Percentiles rank a stretch among this genome's conserved stretches.
These are phyloP conservation scores for Bombyx mori DNA, from an alignment of 1,140 invertebrate genomes.

Conservation along the genomic window DNA sequence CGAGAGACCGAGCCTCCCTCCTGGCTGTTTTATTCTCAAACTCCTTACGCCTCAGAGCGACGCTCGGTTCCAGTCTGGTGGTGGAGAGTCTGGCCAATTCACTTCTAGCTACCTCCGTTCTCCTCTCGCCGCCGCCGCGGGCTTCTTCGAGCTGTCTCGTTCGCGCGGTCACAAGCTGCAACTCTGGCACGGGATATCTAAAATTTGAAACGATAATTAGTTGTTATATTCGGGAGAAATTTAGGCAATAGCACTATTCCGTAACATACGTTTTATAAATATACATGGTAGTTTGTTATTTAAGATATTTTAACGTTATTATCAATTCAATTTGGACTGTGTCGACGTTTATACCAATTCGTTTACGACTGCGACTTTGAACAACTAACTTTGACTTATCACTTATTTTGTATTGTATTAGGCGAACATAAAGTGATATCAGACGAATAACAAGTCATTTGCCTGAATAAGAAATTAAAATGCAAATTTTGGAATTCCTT, in stretches of 20 bases:
- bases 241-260: no score
- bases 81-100: slow-evolving; percentile 80
- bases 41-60: slow-evolving; percentile 80
- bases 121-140: slow-evolving; percentile 67
- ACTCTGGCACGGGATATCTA: slow-evolving; percentile 72
- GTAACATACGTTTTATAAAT: no score
- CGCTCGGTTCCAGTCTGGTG: slow-evolving; percentile 80
- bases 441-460: not conserved
- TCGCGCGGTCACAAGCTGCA: slow-evolving; percentile 79
- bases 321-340: no score
- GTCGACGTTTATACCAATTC: no score
- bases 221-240: no score
- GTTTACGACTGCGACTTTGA: no score
- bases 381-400: no score
- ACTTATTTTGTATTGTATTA: no score
- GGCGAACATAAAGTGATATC: no score
- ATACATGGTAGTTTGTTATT: no score
- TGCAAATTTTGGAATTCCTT: slow-evolving; percentile 4
- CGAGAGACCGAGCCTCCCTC: slow-evolving; percentile 58
- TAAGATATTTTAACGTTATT: no score
- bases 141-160: slow-evolving; percentile 82
- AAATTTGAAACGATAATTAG: no score
- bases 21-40: slow-evolving; percentile 75
- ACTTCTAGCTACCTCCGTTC: slow-evolving; percentile 79
- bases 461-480: not conserved